Evolutionary conservation across 2,113 vertebrate genomes (phyloP), one percentile per base, ranked within the genome.

Genomic region (Emberiza fucata): DNA sequence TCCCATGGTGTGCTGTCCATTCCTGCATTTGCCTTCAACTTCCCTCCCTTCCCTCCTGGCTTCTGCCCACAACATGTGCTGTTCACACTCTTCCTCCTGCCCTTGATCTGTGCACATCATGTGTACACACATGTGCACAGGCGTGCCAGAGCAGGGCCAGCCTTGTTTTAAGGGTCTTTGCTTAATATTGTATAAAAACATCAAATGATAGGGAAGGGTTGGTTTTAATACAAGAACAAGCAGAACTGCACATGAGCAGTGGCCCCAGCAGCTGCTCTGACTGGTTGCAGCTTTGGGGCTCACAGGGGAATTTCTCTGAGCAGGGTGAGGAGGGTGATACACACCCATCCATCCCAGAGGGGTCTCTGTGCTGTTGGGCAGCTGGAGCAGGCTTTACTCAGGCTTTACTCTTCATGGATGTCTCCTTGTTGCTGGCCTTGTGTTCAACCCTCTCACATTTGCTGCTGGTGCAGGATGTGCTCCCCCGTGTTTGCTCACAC

Each of bases 31-130:
- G 82, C 76, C 57, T 71, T 82, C 56, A 75, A 3, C 70, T 51
- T 85, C 31, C 17, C 33, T 57, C 19, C 48, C 13, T 39, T 64
- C n/a, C 23, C 24, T 40, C 31, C 59, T 1, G 3, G 9, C n/a
- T 71, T 53, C 75, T 63, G 47, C 63, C 35, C 23, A 53, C 31
- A 66, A 17, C 1, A 0, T 8, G 8, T 27, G 47, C 28, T 53
- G 44, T 39, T 65, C 54, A 12, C 50, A 21, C 15, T 5, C 50
- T 81, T 72, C 50, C 24, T 57, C 24, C 28, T 85, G 12, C 35
- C 24, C 50, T 78, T 6, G 0, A 0, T 29, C 4, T 28, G 9
- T 12, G 3, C 33, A 57, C 54, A 14, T 50, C 56, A 7, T 35
- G 12, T 29, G 16, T 15, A 9, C 28, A 53, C 51, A 53, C 53